Percentiles rank a stretch among this genome's conserved stretches.
These are phyloP conservation scores for Mesodorylaimus sp. DNA, from an alignment of 2,888 invertebrate species.

Conservation along the genomic window DNA sequence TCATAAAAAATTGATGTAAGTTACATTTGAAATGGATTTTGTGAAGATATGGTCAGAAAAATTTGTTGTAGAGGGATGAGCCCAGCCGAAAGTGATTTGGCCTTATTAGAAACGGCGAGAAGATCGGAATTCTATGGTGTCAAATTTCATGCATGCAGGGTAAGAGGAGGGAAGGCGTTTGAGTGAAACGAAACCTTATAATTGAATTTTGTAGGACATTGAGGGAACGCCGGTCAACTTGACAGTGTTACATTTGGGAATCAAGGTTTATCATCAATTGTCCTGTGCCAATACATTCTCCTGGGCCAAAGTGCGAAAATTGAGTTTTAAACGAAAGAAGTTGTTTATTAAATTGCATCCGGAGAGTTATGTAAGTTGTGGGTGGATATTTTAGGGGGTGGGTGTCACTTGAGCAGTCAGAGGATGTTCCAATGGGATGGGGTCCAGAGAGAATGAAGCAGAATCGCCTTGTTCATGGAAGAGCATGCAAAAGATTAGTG, in stretches of 20 bases:
- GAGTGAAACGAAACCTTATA: too few species aligned
- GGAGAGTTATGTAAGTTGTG: constrained; percentile 43
- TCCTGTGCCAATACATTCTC: constrained; percentile 97
- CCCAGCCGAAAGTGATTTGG: constrained; percentile 91
- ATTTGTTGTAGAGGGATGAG: constrained; percentile 63
- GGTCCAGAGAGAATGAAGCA: too few species aligned
- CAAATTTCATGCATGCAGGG: constrained; percentile 87
- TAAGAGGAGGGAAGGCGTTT: too few species aligned
- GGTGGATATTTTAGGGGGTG: too few species aligned
- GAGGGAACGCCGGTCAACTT: constrained; percentile 84
- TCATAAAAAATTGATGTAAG: constrained; percentile 92
- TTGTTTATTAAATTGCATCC: constrained; percentile 94
- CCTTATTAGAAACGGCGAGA: constrained; percentile 89
- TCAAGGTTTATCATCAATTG: constrained; percentile 84
- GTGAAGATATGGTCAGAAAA: constrained; percentile 9
- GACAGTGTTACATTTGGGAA: constrained; percentile 91
- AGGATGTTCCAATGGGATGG: too few species aligned
- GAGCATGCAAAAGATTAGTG: too few species aligned
- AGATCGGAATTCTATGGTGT: constrained; percentile 94
- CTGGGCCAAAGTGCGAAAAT: constrained; percentile 97
- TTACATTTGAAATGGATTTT: constrained; percentile 12
- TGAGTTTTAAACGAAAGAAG: constrained; percentile 91
- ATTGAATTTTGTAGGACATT: constrained; percentile 51
- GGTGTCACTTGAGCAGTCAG: too few species aligned
- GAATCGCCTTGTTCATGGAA: too few species aligned